Evolutionary conservation across 2,888 invertebrate genomes (phyloP), one percentile per base, ranked within the genome.

Genomic region (Scaptomyza cyrtandrae): DNA sequence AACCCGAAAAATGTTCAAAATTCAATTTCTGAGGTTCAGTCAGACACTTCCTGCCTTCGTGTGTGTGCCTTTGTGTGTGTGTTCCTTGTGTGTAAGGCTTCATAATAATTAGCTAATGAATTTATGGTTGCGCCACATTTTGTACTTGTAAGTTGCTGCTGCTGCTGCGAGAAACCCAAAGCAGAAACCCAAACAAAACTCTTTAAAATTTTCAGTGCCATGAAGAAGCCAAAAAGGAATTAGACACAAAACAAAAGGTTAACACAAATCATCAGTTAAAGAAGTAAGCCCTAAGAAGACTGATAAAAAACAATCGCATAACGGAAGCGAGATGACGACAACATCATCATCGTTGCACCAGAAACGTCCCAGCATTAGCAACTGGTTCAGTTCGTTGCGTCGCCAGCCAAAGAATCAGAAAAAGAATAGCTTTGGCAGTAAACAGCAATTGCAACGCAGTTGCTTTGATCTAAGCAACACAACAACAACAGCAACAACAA

Each of bases 311-410:
- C 29, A 60, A 49, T 66, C n/a, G n/a, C n/a, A n/a, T n/a, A n/a
- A n/a, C n/a, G 81, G 80, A 88, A 77, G 78, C 67, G 58, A 55
- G 50, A 50, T 50, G 90, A 84, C 88, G 71, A 78, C 90, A 88
- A 88, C 91, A 63, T 19, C 19, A 19, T 19, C 19, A 19, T 77
- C 91, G 54, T 69, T 94, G 81, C 93, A 94, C 79, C 94, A 95
- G 90, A 94, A 95, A 81, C 94, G 95, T 75, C 94, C 95, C 83
- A 95, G 95, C 80, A 95, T 96, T 69, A 94, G 95, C 80, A 96
- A 95, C 91, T 97, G 96, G 96, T 96, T 96, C 92, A 95, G 95
- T 75, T 96, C 96, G 72, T 91, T 96, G 90, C 94, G 96, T 84
- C 94, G 96, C 6, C 92, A 91, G 76, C 91, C 92, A 10, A 92